Conservation (phyloP, 1,140 invertebrate genomes). For the Drosophila pruinosa region DNA sequence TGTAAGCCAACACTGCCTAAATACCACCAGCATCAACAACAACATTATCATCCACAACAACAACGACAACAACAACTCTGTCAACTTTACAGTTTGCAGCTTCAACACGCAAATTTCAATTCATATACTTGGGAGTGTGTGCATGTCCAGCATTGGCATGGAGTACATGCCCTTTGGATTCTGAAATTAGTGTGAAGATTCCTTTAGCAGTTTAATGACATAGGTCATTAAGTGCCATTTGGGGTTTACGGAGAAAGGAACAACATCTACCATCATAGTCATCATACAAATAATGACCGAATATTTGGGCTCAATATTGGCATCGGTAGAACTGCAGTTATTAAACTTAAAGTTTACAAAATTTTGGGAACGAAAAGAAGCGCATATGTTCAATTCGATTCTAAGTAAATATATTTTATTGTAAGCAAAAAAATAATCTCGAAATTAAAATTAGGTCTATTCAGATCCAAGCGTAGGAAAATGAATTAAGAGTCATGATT, state of each 20-base stretch:
- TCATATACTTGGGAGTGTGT: not conserved
- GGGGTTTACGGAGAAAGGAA: not conserved
- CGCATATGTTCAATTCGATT: too few relatives aligned
- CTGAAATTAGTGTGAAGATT: slow-evolving; percentile 67
- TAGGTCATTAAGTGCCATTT: slow-evolving; percentile 58
- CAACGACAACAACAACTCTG: slow-evolving; percentile 20
- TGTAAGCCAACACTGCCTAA: slow-evolving; percentile 41
- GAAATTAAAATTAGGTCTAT: too few relatives aligned
- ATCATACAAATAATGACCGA: too few relatives aligned
- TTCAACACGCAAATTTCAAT: not conserved
- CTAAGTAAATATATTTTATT: too few relatives aligned
- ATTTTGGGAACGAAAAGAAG: too few relatives aligned
- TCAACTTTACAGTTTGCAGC: slow-evolving; percentile 16
- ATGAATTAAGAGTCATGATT: too few relatives aligned
- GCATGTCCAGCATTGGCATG: not conserved
- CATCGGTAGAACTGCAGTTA: too few relatives aligned
- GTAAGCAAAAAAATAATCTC: too few relatives aligned
- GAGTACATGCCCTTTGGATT: not conserved
- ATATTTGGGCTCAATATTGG: too few relatives aligned
- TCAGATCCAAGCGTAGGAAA: too few relatives aligned
- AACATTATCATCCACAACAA: too few relatives aligned
- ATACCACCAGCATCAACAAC: slow-evolving; percentile 16
- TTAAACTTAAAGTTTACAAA: too few relatives aligned
- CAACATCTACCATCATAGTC: not conserved
- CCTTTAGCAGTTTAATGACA: slow-evolving; percentile 64